Evolutionary conservation across 2,888 invertebrate species (phyloP), one percentile per base, ranked within the genome.

Genomic region (Napeogenes inachia): DNA sequence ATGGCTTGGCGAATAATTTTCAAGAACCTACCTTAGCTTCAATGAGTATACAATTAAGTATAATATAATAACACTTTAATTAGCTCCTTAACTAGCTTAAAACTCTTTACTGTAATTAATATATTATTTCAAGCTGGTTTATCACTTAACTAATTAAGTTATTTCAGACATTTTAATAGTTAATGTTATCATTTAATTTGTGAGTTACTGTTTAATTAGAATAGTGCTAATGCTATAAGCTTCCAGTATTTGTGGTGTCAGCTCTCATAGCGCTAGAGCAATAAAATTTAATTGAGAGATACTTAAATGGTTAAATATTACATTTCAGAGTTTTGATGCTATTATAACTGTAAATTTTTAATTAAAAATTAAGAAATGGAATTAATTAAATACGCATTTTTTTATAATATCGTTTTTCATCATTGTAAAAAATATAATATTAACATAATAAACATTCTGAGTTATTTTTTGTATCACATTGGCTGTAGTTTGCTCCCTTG

Each of bases 131-230:
- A 6, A 42, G 42, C 42, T 42, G 8, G 42, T 42, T 50, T 50
- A 50, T 50, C 50, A n/a, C 50, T 50, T 30, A 50, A 50, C 30
- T 30, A 50, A 50, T 50, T 50, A 50, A 50, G 50, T 50, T 30
- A 30, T 4, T 30, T 50, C 30, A 50, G 30, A 30, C 30, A 50
- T 50, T 50, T 50, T 50, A 50, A 50, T 50, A 50, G 50, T 50
- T 8, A 50, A 50, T 12, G 30, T 30, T 50, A 50, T 50, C 50
- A 50, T 50, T 50, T 47, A 47, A 47, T 47, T 47, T 50, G 30
- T 30, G 50, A 50, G 50, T 30, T 13, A 47, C 47, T n/a, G 13
- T 47, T 50, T 50, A 50, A 50, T 50, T 21, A 30, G 50, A 50
- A 50, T 30, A 21, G 50, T 30, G 42, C 42, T 50, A 50, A 50